Base-by-base conservation (phyloP, 2,113 vertebrate genomes). In the Oreochromis tanganicae region DNA sequence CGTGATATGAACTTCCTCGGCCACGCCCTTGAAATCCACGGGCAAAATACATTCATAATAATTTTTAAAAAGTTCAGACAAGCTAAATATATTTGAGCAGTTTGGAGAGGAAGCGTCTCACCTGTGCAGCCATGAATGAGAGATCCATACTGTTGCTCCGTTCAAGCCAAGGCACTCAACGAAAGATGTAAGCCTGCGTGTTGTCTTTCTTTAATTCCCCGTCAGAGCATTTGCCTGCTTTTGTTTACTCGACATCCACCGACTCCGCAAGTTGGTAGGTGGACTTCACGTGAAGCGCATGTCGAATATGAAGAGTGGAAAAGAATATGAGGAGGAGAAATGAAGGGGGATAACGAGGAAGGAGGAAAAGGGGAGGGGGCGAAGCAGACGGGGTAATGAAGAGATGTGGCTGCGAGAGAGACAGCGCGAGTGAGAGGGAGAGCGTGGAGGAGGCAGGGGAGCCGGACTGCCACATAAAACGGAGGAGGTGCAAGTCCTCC, bases 101-200 rank as follows among this genome's bases (percentile, higher is more conserved):
- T 80, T n/a, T 32, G 16, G 50, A 50, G 73, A 32, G 82, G 9
- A n/a, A 71, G 16, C 43, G 21, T 63, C 91, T 95, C 96, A 98
- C 98, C 98, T 99, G 98, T 27, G 97, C 97, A 73, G 98, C 98
- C 98, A 99, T 99, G 88, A 99, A 99, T 83, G 98, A 98, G 86
- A 99, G 97, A 93, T 99, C 98, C 98, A 99, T 99, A 66, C 86
- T 97, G 97, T 66, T 91, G 94, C 92, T 93, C 55, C 68, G 89
- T 57, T 85, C 87, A 79, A 88, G 50, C 66, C 90, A 86, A 88
- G 85, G 92, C 92, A 90, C 87, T 94, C 92, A 91, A 32, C 16
- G 57, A 80, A 88, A 83, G 87, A 91, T 84, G 85, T 48, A 13
- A 81, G 87, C 55, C 84, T 81, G 87, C 63, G 84, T 73, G 78